Evolutionary conservation across 2,888 invertebrate species (phyloP), one percentile per base, ranked within the genome.

Genomic region (Tridacna gigas): DNA sequence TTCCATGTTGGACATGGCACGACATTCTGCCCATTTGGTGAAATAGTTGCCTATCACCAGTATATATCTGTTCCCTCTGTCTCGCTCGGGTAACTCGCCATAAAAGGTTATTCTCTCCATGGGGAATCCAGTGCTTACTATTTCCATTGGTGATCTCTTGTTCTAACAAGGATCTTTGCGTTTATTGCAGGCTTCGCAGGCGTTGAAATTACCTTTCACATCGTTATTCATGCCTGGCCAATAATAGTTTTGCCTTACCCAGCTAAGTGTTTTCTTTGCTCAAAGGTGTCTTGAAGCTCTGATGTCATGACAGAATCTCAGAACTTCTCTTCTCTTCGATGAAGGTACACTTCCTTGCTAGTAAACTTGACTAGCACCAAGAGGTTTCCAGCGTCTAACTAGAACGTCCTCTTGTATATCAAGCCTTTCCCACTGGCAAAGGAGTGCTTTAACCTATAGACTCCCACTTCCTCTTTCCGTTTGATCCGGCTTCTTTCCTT

Each of bases 1-100:
- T 20, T 56, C 56, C 56, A 56, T 56, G 56, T 56, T 56, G 20
- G 48, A 37, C 74, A 77, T 66, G 18, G 81, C 37, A 45, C 26
- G 73, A 22, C 66, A n/a, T 25, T 82, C 77, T 4, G 74, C 74
- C 77, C 81, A 77, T 60, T 73, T 74, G 15, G 82, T 82, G 56
- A 77, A 82, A 45, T 81, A 77, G 25, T 82, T 79, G 5, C 48
- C 71, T 37, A 79, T 75, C 5, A 79, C 79, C 22, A 82, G 37
- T n/a, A 82, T 74, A 56, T 74, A 77, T 13, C 26, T 47, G 37
- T 82, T 77, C 18, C 74, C 74, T 11, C 25, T 15, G 18, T 77
- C 74, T 7, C 74, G 74, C 18, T 66, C 25, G 3, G 66, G 67
- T 48, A 82, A 37, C 18, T 61, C 73, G 22, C 77, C 74, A 45